Conservation (phyloP, 2,113 vertebrate species). For the Ibidorhyncha struthersii region DNA sequence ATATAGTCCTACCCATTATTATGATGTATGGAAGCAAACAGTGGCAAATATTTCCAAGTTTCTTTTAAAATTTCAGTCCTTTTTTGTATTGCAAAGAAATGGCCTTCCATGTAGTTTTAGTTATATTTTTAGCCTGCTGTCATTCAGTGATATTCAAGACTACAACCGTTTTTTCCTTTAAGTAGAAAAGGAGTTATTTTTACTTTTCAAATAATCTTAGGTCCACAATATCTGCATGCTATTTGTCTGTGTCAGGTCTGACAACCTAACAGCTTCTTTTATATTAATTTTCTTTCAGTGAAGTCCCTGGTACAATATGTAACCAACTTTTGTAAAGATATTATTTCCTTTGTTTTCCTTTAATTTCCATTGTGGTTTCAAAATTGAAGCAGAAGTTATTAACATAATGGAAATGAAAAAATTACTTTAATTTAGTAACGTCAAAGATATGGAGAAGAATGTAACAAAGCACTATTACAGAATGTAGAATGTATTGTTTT, state of each 20-base stretch:
- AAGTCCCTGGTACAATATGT: background rate
- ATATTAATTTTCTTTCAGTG: background rate
- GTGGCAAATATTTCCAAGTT: background rate
- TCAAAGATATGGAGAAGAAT: background rate
- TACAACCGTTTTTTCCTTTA: background rate
- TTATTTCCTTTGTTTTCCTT: background rate
- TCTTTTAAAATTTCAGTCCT: background rate
- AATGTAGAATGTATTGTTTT: background rate
- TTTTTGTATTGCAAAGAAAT: background rate
- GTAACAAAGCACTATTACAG: background rate
- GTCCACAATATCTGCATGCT: background rate
- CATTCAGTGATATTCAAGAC: background rate
- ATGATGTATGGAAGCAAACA: background rate
- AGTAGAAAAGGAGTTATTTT: background rate
- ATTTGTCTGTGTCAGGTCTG: background rate
- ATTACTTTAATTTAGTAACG: background rate
- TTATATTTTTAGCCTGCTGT: background rate
- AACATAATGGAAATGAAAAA: background rate
- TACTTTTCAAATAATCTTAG: background rate
- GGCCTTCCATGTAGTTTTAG: background rate
- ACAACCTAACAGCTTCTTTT: background rate
- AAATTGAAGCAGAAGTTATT: background rate
- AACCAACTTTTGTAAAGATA: background rate
- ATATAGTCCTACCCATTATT: too few species aligned
- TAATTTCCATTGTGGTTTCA: background rate